phyloP scores from a whole-genome alignment of 1,140 invertebrate genomes.

The Akabosia matsudoensis region DNA sequence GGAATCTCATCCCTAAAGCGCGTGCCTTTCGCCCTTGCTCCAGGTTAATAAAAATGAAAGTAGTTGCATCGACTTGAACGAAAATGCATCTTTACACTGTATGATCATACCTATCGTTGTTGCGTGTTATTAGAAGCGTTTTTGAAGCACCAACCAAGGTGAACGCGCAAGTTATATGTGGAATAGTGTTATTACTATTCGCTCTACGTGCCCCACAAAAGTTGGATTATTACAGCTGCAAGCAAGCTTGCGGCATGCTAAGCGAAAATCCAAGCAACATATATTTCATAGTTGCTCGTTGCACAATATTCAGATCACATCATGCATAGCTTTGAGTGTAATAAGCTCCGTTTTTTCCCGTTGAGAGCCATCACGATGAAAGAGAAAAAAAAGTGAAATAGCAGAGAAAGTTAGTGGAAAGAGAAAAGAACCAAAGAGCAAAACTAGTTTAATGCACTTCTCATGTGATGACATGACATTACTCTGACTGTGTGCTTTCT shows the following conservation, averaged over 20 bases:
- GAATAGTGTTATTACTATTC: neutral
- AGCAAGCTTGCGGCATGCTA: neutral
- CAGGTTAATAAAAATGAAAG: neutral
- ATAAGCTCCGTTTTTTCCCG: neutral
- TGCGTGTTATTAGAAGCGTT: neutral
- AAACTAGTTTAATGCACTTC: neutral
- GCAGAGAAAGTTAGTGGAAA: neutral
- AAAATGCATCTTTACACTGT: conserved; percentile 17
- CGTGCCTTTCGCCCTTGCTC: neutral
- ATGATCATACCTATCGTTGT: neutral
- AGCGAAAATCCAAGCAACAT: neutral
- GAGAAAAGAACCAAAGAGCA: neutral
- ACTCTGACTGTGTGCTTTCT: neutral
- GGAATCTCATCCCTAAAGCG: neutral
- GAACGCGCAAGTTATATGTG: neutral
- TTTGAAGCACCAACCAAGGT: neutral
- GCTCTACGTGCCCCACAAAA: neutral
- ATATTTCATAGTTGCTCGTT: neutral
- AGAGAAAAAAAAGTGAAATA: neutral
- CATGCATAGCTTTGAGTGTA: conserved; percentile 3
- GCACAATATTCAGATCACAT: conserved; percentile 8
- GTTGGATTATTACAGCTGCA: neutral
- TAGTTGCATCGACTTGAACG: neutral
- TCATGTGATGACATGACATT: neutral
- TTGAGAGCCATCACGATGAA: conserved; percentile 12